Conservation (phyloP, 2,113 vertebrate species). For the Eurypyga helias region DNA sequence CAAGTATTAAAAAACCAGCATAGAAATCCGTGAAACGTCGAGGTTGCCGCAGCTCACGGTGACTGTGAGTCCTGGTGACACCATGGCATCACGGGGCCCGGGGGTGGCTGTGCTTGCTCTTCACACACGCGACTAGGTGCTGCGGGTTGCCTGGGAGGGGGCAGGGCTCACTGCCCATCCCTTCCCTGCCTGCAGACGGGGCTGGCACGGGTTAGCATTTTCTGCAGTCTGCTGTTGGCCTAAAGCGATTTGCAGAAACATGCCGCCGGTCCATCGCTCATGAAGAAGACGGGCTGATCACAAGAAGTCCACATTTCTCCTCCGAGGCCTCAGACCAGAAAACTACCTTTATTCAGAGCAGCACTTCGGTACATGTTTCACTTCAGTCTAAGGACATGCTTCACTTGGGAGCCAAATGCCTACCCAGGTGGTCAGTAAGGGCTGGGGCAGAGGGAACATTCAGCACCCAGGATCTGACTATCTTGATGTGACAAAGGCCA, state of each 20-base stretch:
- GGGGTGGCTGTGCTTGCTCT: neutral
- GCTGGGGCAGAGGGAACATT: neutral
- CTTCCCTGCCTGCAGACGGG: neutral
- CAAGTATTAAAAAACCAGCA: neutral
- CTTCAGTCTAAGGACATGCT: neutral
- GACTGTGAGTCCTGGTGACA: neutral
- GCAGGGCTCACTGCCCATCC: neutral
- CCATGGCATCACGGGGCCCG: fast-evolving
- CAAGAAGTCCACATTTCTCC: neutral
- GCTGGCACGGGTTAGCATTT: neutral
- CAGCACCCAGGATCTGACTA: neutral
- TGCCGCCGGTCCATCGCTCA: fast-evolving
- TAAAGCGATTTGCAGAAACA: neutral
- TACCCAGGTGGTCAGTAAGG: fast-evolving
- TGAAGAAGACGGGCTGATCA: neutral
- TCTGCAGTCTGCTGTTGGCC: neutral
- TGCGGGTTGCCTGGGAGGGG: neutral
- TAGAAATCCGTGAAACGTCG: neutral
- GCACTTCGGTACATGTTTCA: fast-evolving
- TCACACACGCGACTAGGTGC: neutral
- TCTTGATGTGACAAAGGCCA: neutral
- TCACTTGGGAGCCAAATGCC: neutral
- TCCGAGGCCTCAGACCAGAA: neutral
- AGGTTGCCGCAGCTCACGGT: neutral
- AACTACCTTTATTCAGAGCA: neutral